These are phyloP conservation scores for Macropodus opercularis DNA, from an alignment of 2,797 vertebrate species.

Conservation along the genomic window DNA sequence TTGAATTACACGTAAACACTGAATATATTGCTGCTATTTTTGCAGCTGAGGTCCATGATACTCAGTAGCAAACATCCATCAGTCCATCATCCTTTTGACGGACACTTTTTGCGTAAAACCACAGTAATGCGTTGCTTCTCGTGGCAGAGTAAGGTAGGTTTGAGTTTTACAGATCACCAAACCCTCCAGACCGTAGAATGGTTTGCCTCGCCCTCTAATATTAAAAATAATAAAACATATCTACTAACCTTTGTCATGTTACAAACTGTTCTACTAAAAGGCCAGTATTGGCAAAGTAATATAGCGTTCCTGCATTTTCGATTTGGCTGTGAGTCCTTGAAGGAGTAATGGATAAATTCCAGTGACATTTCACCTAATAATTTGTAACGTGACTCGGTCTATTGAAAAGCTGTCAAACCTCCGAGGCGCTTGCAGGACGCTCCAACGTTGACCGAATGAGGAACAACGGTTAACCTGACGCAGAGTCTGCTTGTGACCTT, in stretches of 20 bases:
- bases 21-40: background rate
- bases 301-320: conserved; percentile 10
- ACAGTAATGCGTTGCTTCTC: background rate
- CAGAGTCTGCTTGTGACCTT: conserved; percentile 19
- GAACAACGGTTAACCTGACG: conserved; percentile 7
- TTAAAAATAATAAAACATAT: conserved; percentile 36
- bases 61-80: background rate
- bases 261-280: conserved; percentile 34
- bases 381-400: conserved; percentile 16
- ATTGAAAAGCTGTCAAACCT: conserved; percentile 20
- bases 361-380: background rate
- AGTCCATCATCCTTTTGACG: no score
- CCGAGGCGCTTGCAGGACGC: background rate
- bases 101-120: background rate
- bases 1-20: background rate
- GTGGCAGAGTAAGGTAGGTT: background rate
- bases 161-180: conserved; percentile 12
- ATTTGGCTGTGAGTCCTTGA: conserved; percentile 10
- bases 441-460: conserved; percentile 12
- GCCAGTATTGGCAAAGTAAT: conserved; percentile 24
- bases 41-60: background rate
- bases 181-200: conserved; percentile 18
- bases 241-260: conserved; percentile 24
- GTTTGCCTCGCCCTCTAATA: conserved; percentile 28
- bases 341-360: conserved; percentile 1